Evolutionary conservation across 2,888 invertebrate species (phyloP).

Genomic region (Sarcophaga subvicina): DNA sequence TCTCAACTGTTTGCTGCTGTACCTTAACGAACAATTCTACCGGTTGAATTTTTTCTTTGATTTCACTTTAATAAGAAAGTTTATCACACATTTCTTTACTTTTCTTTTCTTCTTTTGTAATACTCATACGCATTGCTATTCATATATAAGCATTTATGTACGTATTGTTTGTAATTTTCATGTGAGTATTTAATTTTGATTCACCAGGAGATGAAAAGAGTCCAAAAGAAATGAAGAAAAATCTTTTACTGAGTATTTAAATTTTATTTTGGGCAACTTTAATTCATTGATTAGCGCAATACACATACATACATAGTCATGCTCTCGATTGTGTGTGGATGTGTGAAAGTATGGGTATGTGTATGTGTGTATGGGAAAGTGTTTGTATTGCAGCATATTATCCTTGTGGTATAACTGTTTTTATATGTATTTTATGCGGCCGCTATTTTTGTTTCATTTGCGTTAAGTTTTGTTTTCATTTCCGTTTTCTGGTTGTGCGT

Average conservation of each 20-base stretch:
- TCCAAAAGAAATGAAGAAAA: not conserved
- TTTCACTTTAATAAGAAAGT: slow-evolving; percentile 2
- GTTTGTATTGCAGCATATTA: slow-evolving; percentile 11
- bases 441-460: slow-evolving; percentile 40
- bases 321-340: not conserved
- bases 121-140: not conserved
- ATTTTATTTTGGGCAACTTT: slow-evolving; percentile 70
- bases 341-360: not conserved
- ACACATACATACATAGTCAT: slow-evolving; percentile 49
- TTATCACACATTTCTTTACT: not conserved
- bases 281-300: slow-evolving; percentile 80
- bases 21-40: not conserved
- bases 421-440: slow-evolving; percentile 33
- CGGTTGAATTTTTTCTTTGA: not conserved
- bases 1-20: not conserved
- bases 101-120: not conserved
- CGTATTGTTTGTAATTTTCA: not conserved
- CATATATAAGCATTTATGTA: not conserved
- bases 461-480: slow-evolving; percentile 59
- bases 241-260: not conserved
- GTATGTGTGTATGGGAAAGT: not conserved
- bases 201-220: not conserved
- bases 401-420: not conserved
- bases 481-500: slow-evolving; percentile 50
- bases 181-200: not conserved